Conservation (phyloP, 2,113 vertebrate species). For the Neopipo cinnamomea region DNA sequence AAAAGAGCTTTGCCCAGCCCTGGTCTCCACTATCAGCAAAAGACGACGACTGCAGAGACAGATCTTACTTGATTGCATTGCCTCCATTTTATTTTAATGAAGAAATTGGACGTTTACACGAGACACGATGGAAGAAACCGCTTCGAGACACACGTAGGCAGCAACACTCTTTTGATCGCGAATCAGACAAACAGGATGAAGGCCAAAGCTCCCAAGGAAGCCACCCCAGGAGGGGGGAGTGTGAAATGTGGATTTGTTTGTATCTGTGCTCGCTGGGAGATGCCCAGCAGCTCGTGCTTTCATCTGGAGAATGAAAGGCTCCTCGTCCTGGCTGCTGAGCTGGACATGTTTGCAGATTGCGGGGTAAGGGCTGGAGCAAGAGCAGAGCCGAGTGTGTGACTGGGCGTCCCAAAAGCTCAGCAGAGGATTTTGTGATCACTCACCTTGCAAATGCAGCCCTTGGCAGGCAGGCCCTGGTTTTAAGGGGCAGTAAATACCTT, state of each 20-base stretch:
- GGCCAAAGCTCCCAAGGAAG: conserved; percentile 38
- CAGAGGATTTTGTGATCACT: neutral
- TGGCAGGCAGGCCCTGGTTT: neutral
- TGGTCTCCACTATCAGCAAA: neutral
- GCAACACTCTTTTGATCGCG: neutral
- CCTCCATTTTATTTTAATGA: neutral
- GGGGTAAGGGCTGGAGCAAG: neutral
- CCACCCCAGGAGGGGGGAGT: neutral
- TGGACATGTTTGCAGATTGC: neutral
- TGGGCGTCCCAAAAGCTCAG: neutral
- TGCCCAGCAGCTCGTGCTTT: neutral
- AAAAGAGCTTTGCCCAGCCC: neutral
- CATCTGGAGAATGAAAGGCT: conserved; percentile 33
- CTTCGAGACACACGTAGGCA: conserved; percentile 29
- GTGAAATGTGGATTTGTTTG: neutral
- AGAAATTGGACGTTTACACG: neutral
- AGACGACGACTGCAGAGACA: fast-evolving
- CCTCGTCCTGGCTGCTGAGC: neutral
- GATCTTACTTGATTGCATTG: neutral
- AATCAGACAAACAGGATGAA: conserved; percentile 42
- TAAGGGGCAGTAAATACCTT: neutral
- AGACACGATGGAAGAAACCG: neutral
- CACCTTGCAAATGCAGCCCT: neutral
- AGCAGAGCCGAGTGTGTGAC: neutral
- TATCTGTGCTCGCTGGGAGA: neutral